phyloP scores from a whole-genome alignment of 1,140 invertebrate genomes.

The Polyergus mexicanus region DNA sequence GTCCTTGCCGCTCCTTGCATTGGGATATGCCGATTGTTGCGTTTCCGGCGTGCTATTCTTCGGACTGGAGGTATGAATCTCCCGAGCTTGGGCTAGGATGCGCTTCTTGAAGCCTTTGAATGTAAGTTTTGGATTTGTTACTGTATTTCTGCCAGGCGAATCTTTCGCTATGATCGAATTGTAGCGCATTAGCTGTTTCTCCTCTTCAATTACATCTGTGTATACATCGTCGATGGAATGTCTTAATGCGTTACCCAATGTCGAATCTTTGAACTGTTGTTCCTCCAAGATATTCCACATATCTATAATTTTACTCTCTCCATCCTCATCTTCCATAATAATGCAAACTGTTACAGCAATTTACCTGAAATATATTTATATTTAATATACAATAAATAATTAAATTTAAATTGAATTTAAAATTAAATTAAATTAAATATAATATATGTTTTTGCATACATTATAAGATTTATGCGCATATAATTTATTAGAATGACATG shows the following conservation, averaged over 20 bases:
- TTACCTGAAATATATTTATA: slow-evolving; percentile 59
- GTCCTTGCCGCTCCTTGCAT: slow-evolving; percentile 69
- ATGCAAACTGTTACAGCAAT: slow-evolving; percentile 52
- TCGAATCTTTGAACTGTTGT: slow-evolving; percentile 76
- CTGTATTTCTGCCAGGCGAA: slow-evolving; percentile 53
- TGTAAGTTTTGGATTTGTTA: slow-evolving; percentile 71
- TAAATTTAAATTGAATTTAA: too few relatives aligned
- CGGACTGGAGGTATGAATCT: slow-evolving; percentile 67
- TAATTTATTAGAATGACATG: background rate
- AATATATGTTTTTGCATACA: background rate
- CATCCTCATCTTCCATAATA: slow-evolving; percentile 86
- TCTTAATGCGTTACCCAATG: slow-evolving; percentile 74
- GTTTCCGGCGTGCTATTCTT: slow-evolving; percentile 56
- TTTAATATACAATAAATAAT: too few relatives aligned
- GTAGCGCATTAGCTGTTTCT: slow-evolving; percentile 75
- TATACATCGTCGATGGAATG: slow-evolving; percentile 76
- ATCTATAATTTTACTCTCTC: slow-evolving; percentile 81
- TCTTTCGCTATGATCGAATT: slow-evolving; percentile 68
- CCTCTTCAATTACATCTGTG: slow-evolving; percentile 77
- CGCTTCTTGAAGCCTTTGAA: slow-evolving; percentile 84
- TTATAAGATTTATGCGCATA: background rate
- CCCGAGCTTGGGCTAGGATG: slow-evolving; percentile 79
- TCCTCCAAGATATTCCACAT: slow-evolving; percentile 79
- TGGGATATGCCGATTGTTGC: slow-evolving; percentile 43
- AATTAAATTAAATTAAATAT: too few relatives aligned